Evolutionary conservation across 1,140 invertebrate genomes (phyloP), one percentile per base, ranked within the genome.

Genomic region (Euborellia annulipes): DNA sequence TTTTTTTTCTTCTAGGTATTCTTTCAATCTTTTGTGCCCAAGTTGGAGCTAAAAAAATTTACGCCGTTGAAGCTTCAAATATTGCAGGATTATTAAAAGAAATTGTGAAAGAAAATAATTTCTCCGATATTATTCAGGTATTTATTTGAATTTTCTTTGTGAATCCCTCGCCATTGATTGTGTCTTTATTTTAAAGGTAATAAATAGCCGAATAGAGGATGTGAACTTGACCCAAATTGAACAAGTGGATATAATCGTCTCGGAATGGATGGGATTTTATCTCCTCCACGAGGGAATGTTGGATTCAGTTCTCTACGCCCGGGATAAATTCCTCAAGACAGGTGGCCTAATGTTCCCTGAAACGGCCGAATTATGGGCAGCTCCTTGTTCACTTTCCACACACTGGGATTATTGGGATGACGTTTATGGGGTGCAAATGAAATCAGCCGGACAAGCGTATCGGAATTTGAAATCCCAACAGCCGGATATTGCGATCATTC

Each of bases 181-280:
- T 80, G n/a, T 32, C 62, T 82, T 4, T 74, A 78, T 44, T 67
- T 52, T 49, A 19, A 36, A 63, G 60, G 63, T 82, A 21, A 63
- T 79, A 9, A 67, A 76, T 49, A 66, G 68, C 7, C 75, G 72
- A 62, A 68, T 82, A 7, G 81, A 84, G 61, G 75, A 84, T 43
- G 63, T 82, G 2, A 51, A 55, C 3, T 55, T 82, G 19, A 73
- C 75, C 4, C 65, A 67, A 36, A 71, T 69, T 11, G 76, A 80
- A 45, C 84, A 89, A 69, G 89, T 95, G 16, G 94, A 98, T 62
- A 78, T 98, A 18, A 94, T 98, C 53, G 81, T 98, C 22, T 95
- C 90, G 3, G 95, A 98, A 66, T 98, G 95, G 95, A 98, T 98
- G 95, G 95, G 95, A 3, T 98, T 98, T 67, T 97, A 96, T 65